These are phyloP conservation scores for Buathra laborator DNA, from an alignment of 2,888 invertebrate species.

Conservation along the genomic window DNA sequence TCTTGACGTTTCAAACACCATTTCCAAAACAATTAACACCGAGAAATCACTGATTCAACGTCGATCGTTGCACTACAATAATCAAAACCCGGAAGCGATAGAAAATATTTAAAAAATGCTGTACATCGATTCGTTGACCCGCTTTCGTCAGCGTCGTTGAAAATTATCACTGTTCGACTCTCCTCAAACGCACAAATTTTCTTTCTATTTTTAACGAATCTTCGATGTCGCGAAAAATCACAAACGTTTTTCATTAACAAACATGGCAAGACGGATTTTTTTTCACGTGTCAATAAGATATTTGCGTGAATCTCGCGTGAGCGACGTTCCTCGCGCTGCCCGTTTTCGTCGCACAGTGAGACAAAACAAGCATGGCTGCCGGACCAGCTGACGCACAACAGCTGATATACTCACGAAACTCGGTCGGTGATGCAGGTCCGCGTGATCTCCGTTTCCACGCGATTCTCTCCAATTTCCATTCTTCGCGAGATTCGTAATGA, in stretches of 20 bases:
- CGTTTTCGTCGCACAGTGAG: slow-evolving; percentile 16
- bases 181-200: neutral
- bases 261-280: neutral
- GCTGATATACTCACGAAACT: slow-evolving; percentile 19
- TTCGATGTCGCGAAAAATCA: neutral
- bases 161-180: slow-evolving; percentile 11
- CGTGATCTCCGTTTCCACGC: neutral
- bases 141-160: neutral
- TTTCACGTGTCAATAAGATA: neutral
- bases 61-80: neutral
- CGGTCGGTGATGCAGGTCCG: slow-evolving; percentile 29
- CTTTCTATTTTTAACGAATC: neutral
- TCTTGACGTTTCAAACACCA: neutral
- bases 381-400: slow-evolving; percentile 44
- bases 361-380: slow-evolving; percentile 46
- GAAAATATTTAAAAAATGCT: neutral
- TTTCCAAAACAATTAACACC: neutral
- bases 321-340: neutral
- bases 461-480: neutral
- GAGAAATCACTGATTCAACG: neutral
- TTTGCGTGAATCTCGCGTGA: neutral
- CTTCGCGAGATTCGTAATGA: neutral
- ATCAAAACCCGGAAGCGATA: neutral
- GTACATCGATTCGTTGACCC: slow-evolving; percentile 1
- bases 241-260: neutral